A percentile compares a stretch with the other conserved stretches of the same genome.
Evolutionary conservation across 2,797 vertebrate species (phyloP).

Genomic region (Corythornis leucogaster): DNA sequence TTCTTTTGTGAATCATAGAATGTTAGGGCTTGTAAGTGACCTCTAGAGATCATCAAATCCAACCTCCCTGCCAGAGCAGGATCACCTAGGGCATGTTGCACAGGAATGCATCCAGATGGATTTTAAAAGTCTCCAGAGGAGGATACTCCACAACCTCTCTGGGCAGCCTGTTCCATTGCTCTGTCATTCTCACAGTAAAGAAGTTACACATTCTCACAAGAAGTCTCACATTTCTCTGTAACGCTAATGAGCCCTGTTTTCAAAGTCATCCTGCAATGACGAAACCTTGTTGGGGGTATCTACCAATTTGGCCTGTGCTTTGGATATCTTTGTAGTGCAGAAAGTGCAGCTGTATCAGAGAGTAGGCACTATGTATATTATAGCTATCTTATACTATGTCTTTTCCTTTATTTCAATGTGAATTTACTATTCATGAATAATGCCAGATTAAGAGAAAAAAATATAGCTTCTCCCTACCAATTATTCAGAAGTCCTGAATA

Average conservation of each 20-base stretch:
- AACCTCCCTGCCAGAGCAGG: no score
- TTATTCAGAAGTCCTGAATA: background rate
- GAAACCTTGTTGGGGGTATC: background rate
- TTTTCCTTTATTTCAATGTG: background rate
- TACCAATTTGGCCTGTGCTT: background rate
- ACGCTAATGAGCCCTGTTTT: background rate
- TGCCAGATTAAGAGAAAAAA: slow-evolving; percentile 32
- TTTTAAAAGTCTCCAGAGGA: no score
- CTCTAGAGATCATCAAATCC: no score
- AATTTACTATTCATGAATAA: background rate
- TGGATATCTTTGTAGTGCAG: background rate
- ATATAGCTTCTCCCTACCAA: background rate
- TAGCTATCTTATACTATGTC: rapidly evolving
- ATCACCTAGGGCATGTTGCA: no score
- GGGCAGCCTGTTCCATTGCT: no score
- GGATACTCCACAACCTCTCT: no score
- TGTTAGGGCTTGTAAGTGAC: no score
- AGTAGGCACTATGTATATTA: background rate
- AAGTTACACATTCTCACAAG: no score
- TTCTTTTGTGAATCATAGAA: background rate
- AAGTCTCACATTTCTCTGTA: background rate
- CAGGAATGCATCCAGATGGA: no score
- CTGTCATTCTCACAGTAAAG: no score
- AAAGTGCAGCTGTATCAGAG: background rate
- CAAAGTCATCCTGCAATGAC: background rate